Percentiles rank a stretch among this genome's conserved stretches.
Evolutionary conservation across 2,113 vertebrate species (phyloP).

Genomic region (Malurus alboscapulatus): DNA sequence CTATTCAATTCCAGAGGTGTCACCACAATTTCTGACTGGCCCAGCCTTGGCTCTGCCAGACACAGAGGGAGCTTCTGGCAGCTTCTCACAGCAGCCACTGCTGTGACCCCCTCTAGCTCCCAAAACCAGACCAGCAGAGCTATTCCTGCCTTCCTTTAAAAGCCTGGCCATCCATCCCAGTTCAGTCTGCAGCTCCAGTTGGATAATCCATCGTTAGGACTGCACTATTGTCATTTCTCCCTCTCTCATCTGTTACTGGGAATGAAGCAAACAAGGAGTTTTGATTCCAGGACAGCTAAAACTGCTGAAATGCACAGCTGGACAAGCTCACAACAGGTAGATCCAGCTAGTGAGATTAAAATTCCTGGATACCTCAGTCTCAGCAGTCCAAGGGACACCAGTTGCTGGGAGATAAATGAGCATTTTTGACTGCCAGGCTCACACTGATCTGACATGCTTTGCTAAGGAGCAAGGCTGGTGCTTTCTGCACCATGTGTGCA

Average conservation of each 20-base stretch:
- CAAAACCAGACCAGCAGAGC: background rate
- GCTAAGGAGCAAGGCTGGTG: background rate
- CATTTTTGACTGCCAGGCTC: background rate
- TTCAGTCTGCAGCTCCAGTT: background rate
- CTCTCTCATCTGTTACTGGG: background rate
- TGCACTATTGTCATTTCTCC: background rate
- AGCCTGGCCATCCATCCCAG: too few species aligned
- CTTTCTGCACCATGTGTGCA: background rate
- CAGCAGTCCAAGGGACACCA: background rate
- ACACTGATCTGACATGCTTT: background rate
- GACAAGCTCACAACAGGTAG: background rate
- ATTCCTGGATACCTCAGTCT: background rate
- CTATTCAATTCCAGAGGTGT: background rate
- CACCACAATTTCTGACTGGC: background rate
- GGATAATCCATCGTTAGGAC: rapidly evolving
- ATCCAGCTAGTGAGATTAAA: background rate
- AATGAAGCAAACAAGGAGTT: background rate
- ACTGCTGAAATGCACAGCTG: background rate
- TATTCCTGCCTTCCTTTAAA: background rate
- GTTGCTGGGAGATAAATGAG: background rate
- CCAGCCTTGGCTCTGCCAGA: background rate
- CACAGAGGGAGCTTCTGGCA: background rate
- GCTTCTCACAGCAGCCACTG: background rate
- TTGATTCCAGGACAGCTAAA: background rate
- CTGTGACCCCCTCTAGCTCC: background rate